These are phyloP conservation scores for Monomorium pharaonis DNA, from an alignment of 1,140 invertebrate species.

Conservation along the genomic window DNA sequence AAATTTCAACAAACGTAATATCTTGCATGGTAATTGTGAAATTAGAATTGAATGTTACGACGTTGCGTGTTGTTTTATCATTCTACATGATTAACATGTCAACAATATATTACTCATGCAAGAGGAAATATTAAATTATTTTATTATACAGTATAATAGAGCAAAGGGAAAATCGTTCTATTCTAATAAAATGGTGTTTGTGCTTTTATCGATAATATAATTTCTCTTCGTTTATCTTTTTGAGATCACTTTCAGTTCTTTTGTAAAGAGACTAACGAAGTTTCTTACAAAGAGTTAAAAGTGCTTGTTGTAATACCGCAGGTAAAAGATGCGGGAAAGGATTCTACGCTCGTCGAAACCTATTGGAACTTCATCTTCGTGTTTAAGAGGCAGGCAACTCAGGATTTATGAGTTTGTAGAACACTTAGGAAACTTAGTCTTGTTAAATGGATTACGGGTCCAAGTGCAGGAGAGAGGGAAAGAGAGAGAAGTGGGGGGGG, in stretches of 20 bases:
- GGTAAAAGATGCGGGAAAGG: slow-evolving; percentile 29
- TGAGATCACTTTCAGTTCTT: not conserved
- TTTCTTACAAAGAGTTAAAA: slow-evolving; percentile 16
- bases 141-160: not conserved
- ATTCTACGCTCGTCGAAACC: slow-evolving; percentile 31
- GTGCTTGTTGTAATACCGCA: slow-evolving; percentile 11
- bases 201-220: not conserved
- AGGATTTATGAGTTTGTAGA: slow-evolving; percentile 67
- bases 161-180: not conserved
- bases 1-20: not conserved
- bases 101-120: not conserved
- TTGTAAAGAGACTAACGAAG: not conserved
- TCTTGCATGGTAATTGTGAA: not conserved
- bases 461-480: slow-evolving; percentile 18
- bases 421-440: slow-evolving; percentile 60
- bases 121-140: not conserved
- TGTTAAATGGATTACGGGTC: slow-evolving; percentile 66
- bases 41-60: not conserved
- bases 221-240: not conserved
- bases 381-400: slow-evolving; percentile 58
- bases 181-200: not conserved
- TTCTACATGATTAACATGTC: not conserved
- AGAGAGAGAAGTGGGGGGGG: not conserved
- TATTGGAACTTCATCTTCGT: slow-evolving; percentile 59
- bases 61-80: not conserved